Evolutionary conservation across 2,888 invertebrate species (phyloP).

Genomic region (Trachelus iudaicus): DNA sequence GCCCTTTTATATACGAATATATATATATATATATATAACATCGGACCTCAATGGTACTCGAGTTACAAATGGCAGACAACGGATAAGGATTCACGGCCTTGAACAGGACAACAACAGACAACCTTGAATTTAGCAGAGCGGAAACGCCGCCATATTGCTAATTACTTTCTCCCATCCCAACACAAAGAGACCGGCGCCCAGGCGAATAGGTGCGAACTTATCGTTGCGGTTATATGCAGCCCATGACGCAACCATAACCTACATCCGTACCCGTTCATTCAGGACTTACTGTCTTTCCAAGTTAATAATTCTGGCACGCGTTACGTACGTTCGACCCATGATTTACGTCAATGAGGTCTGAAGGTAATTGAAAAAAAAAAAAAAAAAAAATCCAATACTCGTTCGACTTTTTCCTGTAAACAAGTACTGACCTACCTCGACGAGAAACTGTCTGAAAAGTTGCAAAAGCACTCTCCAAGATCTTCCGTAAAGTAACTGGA

Average conservation of each 20-base stretch:
- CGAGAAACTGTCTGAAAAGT: neutral
- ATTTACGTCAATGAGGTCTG: neutral
- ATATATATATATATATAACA: neutral
- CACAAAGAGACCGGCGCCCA: conserved; percentile 31
- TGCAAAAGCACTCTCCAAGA: neutral
- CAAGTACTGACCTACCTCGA: neutral
- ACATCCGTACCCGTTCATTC: conserved; percentile 37
- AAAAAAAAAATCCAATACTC: neutral
- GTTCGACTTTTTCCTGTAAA: neutral
- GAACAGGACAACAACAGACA: conserved; percentile 38
- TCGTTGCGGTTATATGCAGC: conserved; percentile 19
- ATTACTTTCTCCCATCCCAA: conserved; percentile 60
- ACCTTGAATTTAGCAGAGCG: conserved; percentile 63
- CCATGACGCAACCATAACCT: conserved; percentile 48
- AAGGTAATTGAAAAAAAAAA: neutral
- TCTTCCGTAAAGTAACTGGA: neutral
- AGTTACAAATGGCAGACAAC: neutral
- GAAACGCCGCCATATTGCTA: conserved; percentile 57
- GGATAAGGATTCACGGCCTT: conserved; percentile 9
- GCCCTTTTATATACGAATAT: neutral
- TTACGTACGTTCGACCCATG: neutral
- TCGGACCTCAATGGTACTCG: neutral
- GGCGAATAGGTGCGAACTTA: conserved; percentile 56
- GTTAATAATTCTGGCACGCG: neutral
- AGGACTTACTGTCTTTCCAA: neutral